Conservation (phyloP, 1,140 invertebrate species). For the Brachionus rubens region DNA sequence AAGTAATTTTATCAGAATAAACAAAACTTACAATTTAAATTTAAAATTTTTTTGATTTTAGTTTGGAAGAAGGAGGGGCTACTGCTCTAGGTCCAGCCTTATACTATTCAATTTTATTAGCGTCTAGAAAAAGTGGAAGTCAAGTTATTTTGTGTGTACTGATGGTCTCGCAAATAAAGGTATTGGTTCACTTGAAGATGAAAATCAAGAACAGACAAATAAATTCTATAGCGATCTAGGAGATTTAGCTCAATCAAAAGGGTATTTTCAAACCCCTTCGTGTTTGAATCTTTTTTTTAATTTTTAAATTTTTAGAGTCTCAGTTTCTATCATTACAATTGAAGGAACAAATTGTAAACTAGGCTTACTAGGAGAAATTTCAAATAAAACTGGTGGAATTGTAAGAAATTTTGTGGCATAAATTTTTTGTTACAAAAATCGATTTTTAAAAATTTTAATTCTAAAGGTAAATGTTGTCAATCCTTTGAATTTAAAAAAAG, state of each 20-base stretch:
- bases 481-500: slow-evolving; percentile 55
- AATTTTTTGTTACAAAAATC: too few relatives aligned
- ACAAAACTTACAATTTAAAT: background rate
- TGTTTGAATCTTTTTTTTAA: background rate
- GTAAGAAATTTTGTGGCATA: background rate
- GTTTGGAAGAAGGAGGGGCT: slow-evolving; percentile 54
- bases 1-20: background rate
- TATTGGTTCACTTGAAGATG: slow-evolving; percentile 52
- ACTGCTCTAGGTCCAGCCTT: slow-evolving; percentile 59
- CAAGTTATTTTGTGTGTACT: slow-evolving; percentile 58
- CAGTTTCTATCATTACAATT: background rate
- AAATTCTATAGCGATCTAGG: slow-evolving; percentile 54
- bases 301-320: background rate
- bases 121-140: slow-evolving; percentile 52
- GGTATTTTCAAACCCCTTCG: slow-evolving; percentile 46
- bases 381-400: background rate
- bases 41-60: slow-evolving; percentile 41
- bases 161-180: slow-evolving; percentile 58
- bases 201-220: slow-evolving; percentile 34
- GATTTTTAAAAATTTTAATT: background rate
- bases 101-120: slow-evolving; percentile 53
- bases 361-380: background rate
- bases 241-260: slow-evolving; percentile 50
- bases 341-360: slow-evolving; percentile 29
- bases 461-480: slow-evolving; percentile 58